Evolutionary conservation across 2,888 invertebrate genomes (phyloP).

Genomic region (Plemyria rubiginata): DNA sequence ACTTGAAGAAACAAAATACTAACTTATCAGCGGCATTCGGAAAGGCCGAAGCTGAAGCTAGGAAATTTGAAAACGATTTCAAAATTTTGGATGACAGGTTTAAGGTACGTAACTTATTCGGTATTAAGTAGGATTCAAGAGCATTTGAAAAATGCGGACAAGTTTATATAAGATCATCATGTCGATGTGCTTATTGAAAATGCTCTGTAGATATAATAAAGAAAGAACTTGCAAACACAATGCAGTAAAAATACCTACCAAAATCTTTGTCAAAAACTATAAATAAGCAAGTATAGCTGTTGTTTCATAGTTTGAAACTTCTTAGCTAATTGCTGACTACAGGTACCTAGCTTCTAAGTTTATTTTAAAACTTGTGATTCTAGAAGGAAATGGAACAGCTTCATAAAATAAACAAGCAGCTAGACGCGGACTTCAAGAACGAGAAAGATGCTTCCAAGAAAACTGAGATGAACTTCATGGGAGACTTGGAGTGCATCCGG

Average conservation of each 20-base stretch:
- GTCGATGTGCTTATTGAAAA: too few species aligned
- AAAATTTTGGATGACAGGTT: slow-evolving; percentile 72
- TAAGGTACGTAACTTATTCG: slow-evolving; percentile 53
- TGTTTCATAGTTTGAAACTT: too few species aligned
- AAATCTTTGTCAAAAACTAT: too few species aligned
- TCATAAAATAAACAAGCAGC: slow-evolving; percentile 66
- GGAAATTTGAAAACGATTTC: slow-evolving; percentile 77
- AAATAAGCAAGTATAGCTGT: too few species aligned
- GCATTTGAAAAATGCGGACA: too few species aligned
- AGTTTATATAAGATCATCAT: too few species aligned
- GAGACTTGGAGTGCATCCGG: slow-evolving; percentile 79
- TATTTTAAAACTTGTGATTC: slow-evolving; percentile 31
- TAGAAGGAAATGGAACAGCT: slow-evolving; percentile 73
- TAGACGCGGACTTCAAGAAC: slow-evolving; percentile 79
- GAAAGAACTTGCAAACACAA: too few species aligned
- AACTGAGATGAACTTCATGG: slow-evolving; percentile 70
- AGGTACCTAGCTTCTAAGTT: background rate
- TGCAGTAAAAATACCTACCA: too few species aligned
- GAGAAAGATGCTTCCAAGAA: slow-evolving; percentile 77
- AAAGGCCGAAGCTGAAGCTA: slow-evolving; percentile 79
- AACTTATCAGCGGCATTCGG: slow-evolving; percentile 74
- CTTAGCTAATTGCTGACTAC: too few species aligned
- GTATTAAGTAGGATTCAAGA: background rate
- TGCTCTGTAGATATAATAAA: too few species aligned
- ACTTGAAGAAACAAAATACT: slow-evolving; percentile 75